phyloP scores from a whole-genome alignment of 2,797 vertebrate species.

The Lates japonicus region DNA sequence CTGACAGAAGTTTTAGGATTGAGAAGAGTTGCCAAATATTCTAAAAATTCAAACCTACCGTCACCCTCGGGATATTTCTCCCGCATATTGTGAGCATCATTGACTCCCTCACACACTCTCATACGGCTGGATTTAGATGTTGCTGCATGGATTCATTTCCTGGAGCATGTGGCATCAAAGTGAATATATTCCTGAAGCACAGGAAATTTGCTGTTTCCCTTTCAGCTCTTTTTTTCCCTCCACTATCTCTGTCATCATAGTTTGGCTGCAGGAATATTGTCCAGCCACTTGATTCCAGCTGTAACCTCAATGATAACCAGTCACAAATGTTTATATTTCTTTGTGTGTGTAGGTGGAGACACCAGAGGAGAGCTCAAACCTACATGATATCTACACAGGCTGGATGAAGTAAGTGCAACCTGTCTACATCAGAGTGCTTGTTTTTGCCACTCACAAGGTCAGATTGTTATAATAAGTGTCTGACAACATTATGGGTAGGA shows the following conservation, averaged over 20 bases:
- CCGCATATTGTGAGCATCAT: background rate
- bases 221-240: background rate
- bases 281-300: background rate
- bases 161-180: constrained; percentile 20
- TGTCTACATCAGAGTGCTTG: too few relatives aligned
- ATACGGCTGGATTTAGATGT: too few relatives aligned
- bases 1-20: background rate
- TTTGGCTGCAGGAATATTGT: background rate
- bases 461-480: too few relatives aligned
- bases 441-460: too few relatives aligned
- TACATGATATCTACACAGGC: constrained; percentile 74
- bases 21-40: background rate
- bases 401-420: constrained; percentile 73
- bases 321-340: background rate
- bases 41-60: background rate
- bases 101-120: background rate
- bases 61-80: background rate
- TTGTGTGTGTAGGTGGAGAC: constrained; percentile 64
- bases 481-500: too few relatives aligned
- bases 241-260: background rate
- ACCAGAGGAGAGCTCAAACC: constrained; percentile 49
- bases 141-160: constrained; percentile 36
- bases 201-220: constrained; percentile 52
- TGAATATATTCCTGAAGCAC: constrained; percentile 26
- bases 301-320: background rate